These are phyloP conservation scores for Rattus norvegicus DNA, from an alignment of 2,113 vertebrate genomes.

Conservation along the genomic window GRCr8 NC_086026.1:58351501-58352000, in stretches of 20 bases:
- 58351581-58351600: not conserved
- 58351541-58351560: not conserved
- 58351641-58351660: not conserved
- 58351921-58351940: constrained; percentile 90
- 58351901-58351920: constrained; percentile 87
- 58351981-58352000: constrained; percentile 89
- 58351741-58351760: not conserved
- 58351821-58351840: not conserved
- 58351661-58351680: not conserved
- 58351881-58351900: constrained; percentile 77
- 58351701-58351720: not conserved
- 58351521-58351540: no score
- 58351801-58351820: no score
- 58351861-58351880: not conserved
- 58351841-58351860: fast-evolving
- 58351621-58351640: not conserved
- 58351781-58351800: not conserved
- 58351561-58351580: not conserved
- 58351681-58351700: no score
- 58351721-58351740: not conserved
- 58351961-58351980: constrained; percentile 82
- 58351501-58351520: no score
- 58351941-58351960: constrained; percentile 82
- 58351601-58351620: fast-evolving
- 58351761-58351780: not conserved